phyloP scores from a whole-genome alignment of 2,797 vertebrate species.

The Enteromius treurensis region DNA sequence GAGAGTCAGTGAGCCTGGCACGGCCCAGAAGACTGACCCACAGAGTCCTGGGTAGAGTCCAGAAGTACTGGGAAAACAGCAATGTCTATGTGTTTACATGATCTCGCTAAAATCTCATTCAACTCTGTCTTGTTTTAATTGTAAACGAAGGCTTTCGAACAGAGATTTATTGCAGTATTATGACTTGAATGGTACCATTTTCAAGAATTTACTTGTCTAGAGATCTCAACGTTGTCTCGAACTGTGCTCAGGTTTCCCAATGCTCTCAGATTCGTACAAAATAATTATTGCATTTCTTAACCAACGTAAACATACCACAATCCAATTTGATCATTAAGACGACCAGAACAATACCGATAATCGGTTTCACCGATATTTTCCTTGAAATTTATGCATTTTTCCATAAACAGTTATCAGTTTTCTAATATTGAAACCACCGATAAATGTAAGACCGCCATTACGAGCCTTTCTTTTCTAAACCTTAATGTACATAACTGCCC shows the following conservation, averaged over 20 bases:
- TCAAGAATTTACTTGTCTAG: background rate
- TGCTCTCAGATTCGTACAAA: background rate
- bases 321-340: background rate
- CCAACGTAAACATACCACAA: background rate
- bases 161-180: background rate
- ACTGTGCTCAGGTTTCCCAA: too few relatives aligned
- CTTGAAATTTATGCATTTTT: background rate
- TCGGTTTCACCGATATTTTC: background rate
- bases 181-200: background rate
- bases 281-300: background rate
- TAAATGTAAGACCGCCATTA: background rate
- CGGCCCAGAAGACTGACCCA: constrained; percentile 53
- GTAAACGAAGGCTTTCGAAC: background rate
- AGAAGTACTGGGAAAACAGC: constrained; percentile 16
- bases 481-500: background rate
- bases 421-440: background rate
- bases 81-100: background rate
- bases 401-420: background rate
- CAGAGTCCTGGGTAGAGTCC: constrained; percentile 23
- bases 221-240: too few relatives aligned
- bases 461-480: background rate
- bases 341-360: background rate
- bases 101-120: too few relatives aligned
- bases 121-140: too few relatives aligned
- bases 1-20: constrained; percentile 53